phyloP scores from a whole-genome alignment of 2,888 invertebrate species.

The Nemurella pictetii region DNA sequence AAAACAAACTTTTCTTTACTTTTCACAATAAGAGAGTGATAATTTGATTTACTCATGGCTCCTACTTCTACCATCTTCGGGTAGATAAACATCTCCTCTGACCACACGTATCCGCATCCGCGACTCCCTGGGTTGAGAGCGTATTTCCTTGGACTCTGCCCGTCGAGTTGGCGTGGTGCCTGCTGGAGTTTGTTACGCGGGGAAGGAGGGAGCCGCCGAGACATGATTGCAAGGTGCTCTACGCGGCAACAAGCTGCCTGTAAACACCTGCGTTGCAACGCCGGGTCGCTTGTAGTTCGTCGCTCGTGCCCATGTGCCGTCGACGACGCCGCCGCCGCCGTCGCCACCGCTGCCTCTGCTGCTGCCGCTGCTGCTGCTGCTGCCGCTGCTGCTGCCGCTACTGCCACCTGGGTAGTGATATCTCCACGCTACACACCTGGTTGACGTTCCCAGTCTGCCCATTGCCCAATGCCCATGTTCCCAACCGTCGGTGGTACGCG shows the following conservation, averaged over 20 bases:
- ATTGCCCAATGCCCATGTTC: too few species aligned
- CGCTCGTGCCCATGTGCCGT: background rate
- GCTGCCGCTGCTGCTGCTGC: background rate
- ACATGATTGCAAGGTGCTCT: conserved; percentile 2
- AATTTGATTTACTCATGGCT: too few species aligned
- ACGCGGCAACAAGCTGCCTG: background rate
- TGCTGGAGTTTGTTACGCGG: too few species aligned
- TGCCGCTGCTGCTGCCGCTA: background rate
- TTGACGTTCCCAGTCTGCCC: background rate
- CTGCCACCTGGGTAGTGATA: background rate
- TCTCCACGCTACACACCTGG: conserved; percentile 16
- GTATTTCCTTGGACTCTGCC: too few species aligned
- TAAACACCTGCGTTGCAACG: background rate
- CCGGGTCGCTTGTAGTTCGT: background rate
- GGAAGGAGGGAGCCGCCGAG: background rate
- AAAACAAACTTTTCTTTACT: too few species aligned
- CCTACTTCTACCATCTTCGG: too few species aligned
- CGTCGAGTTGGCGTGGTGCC: too few species aligned
- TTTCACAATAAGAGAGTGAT: too few species aligned
- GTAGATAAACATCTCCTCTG: too few species aligned
- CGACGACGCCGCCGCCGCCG: background rate
- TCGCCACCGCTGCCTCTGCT: too few species aligned
- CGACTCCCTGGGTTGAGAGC: too few species aligned
- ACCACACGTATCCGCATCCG: too few species aligned
- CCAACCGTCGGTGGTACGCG: background rate